A percentile compares a stretch with the other conserved stretches of the same genome.
phyloP scores from a whole-genome alignment of 2,888 invertebrate species.

The Hypsopygia costalis region DNA sequence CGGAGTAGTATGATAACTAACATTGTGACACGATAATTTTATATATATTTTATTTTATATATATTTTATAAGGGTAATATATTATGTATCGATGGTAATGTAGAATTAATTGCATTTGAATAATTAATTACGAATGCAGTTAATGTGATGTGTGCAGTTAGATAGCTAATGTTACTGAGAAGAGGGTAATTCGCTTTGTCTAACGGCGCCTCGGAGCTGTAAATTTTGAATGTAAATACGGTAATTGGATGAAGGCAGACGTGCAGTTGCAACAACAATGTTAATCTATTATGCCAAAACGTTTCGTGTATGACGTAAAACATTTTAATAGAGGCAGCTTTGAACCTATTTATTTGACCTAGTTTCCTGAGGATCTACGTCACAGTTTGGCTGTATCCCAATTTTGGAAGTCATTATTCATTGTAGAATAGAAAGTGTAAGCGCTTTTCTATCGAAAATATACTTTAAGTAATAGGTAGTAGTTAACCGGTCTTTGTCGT shows the following conservation, averaged over 20 bases:
- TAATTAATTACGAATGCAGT: too few species aligned
- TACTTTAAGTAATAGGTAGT: too few species aligned
- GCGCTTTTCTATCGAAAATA: background rate
- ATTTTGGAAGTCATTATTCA: constrained; percentile 39
- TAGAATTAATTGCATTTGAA: too few species aligned
- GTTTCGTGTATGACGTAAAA: constrained; percentile 29
- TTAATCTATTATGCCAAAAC: constrained; percentile 12
- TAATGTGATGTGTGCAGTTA: too few species aligned
- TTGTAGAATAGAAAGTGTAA: constrained; percentile 23
- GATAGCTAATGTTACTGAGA: too few species aligned
- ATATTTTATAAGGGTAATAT: too few species aligned
- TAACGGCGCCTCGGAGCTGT: background rate
- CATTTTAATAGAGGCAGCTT: constrained; percentile 20
- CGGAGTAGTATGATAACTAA: too few species aligned
- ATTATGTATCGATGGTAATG: too few species aligned
- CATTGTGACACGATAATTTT: too few species aligned
- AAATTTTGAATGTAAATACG: constrained; percentile 5
- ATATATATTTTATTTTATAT: too few species aligned
- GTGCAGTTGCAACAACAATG: constrained; percentile 1
- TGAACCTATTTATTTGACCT: constrained; percentile 60
- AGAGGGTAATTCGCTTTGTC: background rate
- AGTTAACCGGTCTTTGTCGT: too few species aligned
- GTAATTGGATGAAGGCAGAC: constrained; percentile 5
- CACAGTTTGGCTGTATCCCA: constrained; percentile 62
- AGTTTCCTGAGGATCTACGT: constrained; percentile 55